A percentile compares a stretch with the other conserved stretches of the same genome.
Evolutionary conservation across 2,113 vertebrate genomes (phyloP).

Genomic region (Alosa alosa): DNA sequence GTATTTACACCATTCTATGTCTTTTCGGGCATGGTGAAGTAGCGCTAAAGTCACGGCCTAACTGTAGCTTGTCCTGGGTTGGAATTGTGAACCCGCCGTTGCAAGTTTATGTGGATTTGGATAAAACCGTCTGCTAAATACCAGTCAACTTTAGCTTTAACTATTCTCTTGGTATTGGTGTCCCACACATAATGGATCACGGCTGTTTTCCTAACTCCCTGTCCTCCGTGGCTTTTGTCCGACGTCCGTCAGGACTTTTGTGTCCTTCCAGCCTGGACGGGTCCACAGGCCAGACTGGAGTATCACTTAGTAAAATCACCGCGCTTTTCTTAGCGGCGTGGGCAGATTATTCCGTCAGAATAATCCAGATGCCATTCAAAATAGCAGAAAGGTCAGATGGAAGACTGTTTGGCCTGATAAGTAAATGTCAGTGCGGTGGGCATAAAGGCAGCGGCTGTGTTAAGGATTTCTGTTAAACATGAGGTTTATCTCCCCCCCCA

Average conservation of each 20-base stretch:
- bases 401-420: conserved; percentile 68
- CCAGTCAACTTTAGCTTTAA: too few relatives aligned
- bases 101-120: too few relatives aligned
- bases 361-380: conserved; percentile 73
- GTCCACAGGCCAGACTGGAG: neutral
- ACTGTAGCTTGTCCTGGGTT: too few relatives aligned
- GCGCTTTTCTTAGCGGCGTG: conserved; percentile 42
- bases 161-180: neutral
- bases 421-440: conserved; percentile 68
- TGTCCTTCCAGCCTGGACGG: neutral
- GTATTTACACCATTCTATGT: neutral
- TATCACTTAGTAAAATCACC: conserved; percentile 59
- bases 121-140: too few relatives aligned
- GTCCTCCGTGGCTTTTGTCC: neutral
- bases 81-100: too few relatives aligned
- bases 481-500: conserved; percentile 52
- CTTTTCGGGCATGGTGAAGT: too few relatives aligned
- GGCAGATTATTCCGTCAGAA: conserved; percentile 62
- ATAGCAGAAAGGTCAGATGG: conserved; percentile 71
- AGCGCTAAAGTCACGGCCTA: too few relatives aligned
- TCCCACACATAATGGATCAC: neutral
- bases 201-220: neutral
- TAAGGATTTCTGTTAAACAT: conserved; percentile 67
- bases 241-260: neutral
- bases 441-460: conserved; percentile 53